These are phyloP conservation scores for Nemopilema nomurai DNA, from an alignment of 30 jellyfish, hydroid and myxozoan species.

Conservation along the genomic window DNA sequence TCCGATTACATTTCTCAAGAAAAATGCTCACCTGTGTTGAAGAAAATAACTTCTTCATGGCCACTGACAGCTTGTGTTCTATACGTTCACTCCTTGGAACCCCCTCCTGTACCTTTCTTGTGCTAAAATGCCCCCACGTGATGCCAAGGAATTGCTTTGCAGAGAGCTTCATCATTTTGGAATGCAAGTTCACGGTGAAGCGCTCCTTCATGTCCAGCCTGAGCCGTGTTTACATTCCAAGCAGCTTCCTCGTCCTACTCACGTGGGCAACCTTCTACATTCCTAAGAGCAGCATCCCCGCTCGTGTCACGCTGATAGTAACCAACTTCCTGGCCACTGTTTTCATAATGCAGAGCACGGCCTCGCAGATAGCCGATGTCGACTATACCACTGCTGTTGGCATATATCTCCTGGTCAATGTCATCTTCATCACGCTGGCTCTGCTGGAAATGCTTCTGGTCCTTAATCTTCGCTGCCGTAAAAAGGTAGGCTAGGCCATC, in stretches of 20 bases:
- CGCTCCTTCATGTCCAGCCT: constrained; percentile 36
- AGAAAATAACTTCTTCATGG: too few species aligned
- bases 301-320: constrained; percentile 65
- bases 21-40: too few species aligned
- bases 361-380: constrained; percentile 43
- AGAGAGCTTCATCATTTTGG: constrained; percentile 44
- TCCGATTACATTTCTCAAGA: too few species aligned
- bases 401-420: constrained; percentile 16
- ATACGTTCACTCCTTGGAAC: too few species aligned
- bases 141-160: not conserved
- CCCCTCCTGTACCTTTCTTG: not conserved
- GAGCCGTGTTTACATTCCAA: constrained; percentile 47
- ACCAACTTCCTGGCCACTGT: constrained; percentile 65
- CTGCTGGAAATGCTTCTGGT: constrained; percentile 30
- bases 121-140: not conserved
- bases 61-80: too few species aligned
- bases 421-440: constrained; percentile 35
- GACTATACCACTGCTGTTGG: constrained; percentile 61
- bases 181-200: constrained; percentile 34
- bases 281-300: constrained; percentile 60
- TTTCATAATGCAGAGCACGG: constrained; percentile 47
- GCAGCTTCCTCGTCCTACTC: constrained; percentile 50
- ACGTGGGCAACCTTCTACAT: constrained; percentile 59
- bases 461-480: not conserved
- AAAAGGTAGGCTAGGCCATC: too few species aligned